Base-by-base conservation (phyloP, 2,888 invertebrate genomes). In the Pseudococcus longispinus region DNA sequence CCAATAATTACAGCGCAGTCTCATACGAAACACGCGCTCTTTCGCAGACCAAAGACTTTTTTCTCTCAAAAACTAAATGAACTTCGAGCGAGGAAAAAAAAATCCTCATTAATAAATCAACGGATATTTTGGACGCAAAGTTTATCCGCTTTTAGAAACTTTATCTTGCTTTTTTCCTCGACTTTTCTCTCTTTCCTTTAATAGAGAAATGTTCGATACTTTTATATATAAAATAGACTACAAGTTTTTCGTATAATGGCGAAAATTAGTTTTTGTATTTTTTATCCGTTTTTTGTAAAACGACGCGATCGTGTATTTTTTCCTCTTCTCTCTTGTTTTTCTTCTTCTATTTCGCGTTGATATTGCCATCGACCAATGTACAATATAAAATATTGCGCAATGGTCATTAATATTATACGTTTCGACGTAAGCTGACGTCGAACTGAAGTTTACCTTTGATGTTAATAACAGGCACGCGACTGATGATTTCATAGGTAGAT, bases 1-100 rank as follows among this genome's bases (percentile, higher is more conserved):
- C 85, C 85, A 85, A 85, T 85, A 85, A 85, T 85, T 85, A 85
- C 85, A 51, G 85, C 85, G 85, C 85, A 85, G 85, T 85, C 85
- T 85, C 85, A 85, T 77, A 85, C 85, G 77, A 77, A 85, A 85
- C 74, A 85, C 74, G 46, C 70, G 85, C 85, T 74, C 44, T 85
- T 77, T 85, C 51, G 26, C 74, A 29, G 70, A 85, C 85, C 74
- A 77, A 77, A 85, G 85, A 85, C 77, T 85, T 85, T 74, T 85
- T 85, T 85, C 74, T 85, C 85, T 74, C 46, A 46, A 85, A 85
- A 85, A 85, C 85, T 85, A 85, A 85, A 85, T 85, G 70, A 85
- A 85, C 44, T 77, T 85, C 46, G 20, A 51, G 51, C 44, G 44
- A 46, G 15, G 44, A 83, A 83, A 77, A 85, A 85, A 85, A 77